Conservation (phyloP, 2,888 invertebrate species). For the Rhagonycha lutea region DNA sequence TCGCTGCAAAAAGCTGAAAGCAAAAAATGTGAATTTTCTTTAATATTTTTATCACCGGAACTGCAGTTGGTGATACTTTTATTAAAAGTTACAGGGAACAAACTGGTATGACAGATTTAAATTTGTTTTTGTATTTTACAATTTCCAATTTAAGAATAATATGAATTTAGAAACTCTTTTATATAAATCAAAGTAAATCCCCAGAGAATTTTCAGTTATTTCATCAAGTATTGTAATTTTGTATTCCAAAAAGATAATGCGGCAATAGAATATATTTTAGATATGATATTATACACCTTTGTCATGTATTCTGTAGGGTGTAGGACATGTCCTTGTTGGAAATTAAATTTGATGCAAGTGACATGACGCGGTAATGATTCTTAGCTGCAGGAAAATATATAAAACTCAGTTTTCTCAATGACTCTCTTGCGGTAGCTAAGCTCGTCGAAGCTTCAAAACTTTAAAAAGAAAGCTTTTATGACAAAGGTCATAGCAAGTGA, state of each 20-base stretch:
- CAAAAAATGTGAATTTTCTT: constrained; percentile 37
- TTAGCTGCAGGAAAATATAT: not conserved
- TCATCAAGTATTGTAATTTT: not conserved
- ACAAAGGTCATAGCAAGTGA: constrained; percentile 27
- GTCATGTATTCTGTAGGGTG: not conserved
- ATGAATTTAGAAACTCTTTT: not conserved
- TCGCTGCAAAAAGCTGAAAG: constrained; percentile 22
- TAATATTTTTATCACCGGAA: constrained; percentile 36
- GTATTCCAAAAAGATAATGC: not conserved
- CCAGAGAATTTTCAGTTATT: not conserved
- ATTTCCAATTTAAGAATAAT: not conserved
- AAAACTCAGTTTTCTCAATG: constrained; percentile 7
- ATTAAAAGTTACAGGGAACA: constrained; percentile 28
- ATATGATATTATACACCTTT: not conserved
- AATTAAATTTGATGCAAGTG: not conserved
- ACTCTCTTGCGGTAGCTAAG: constrained; percentile 27
- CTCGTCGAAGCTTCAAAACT: constrained; percentile 22
- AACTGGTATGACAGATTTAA: constrained; percentile 16
- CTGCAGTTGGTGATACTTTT: constrained; percentile 33
- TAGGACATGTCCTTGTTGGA: not conserved
- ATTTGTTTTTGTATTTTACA: not conserved
- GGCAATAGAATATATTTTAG: not conserved
- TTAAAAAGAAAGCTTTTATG: constrained; percentile 28
- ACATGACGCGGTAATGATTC: not conserved
- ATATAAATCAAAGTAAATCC: not conserved